phyloP scores from a whole-genome alignment of 2,888 invertebrate species.

The Timema podura region DNA sequence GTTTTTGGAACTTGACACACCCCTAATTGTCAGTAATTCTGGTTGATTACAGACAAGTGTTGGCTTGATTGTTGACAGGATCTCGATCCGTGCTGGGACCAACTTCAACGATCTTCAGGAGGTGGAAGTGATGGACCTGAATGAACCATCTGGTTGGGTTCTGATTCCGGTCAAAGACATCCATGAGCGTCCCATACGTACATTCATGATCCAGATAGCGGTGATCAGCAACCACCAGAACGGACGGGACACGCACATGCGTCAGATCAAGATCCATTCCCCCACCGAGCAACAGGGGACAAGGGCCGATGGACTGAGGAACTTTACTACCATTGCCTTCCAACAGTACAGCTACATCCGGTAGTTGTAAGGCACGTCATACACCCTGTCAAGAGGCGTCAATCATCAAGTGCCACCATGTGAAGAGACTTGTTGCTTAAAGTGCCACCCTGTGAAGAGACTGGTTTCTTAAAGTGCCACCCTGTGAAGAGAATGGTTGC shows the following conservation, averaged over 20 bases:
- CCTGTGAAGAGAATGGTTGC: too few species aligned
- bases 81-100: conserved; percentile 89
- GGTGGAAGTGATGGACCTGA: conserved; percentile 87
- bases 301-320: conserved; percentile 62
- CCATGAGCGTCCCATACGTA: conserved; percentile 80
- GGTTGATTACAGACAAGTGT: neutral
- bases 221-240: conserved; percentile 98
- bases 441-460: too few species aligned
- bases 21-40: too few species aligned
- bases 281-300: conserved; percentile 64
- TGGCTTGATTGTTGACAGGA: conserved; percentile 48
- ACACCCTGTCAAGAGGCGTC: neutral
- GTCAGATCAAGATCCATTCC: conserved; percentile 94
- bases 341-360: conserved; percentile 78
- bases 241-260: conserved; percentile 96
- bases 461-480: too few species aligned
- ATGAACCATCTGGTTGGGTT: conserved; percentile 96
- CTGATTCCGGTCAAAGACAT: conserved; percentile 87
- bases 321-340: conserved; percentile 77
- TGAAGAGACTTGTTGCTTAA: too few species aligned
- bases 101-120: conserved; percentile 97
- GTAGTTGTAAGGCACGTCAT: conserved; percentile 46
- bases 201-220: conserved; percentile 95
- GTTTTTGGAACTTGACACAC: too few species aligned
- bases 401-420: too few species aligned